Percentiles rank a stretch among this genome's conserved stretches.
phyloP scores from a whole-genome alignment of 1,140 invertebrate species.

The Cyrtorhinus lividipennis region DNA sequence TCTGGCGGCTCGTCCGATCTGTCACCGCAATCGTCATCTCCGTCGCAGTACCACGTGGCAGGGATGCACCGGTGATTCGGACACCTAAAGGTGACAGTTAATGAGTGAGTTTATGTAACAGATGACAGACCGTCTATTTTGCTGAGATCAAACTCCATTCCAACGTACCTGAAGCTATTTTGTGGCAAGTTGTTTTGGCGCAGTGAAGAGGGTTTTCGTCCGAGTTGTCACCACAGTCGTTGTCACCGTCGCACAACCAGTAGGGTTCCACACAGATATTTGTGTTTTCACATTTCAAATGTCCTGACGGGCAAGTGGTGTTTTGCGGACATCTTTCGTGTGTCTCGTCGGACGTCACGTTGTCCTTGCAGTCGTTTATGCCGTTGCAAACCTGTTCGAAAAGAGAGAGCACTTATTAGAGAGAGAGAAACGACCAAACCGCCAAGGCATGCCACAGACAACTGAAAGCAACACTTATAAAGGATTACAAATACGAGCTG shows the following conservation, averaged over 20 bases:
- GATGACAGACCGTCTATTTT: neutral
- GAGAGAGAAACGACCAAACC: too few species aligned
- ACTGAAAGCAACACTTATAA: too few species aligned
- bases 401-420: too few species aligned
- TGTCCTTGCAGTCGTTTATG: conserved; percentile 88
- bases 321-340: conserved; percentile 71
- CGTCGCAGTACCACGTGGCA: conserved; percentile 85
- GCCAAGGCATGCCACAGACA: too few species aligned
- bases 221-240: conserved; percentile 91
- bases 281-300: conserved; percentile 81
- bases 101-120: too few species aligned
- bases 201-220: conserved; percentile 87
- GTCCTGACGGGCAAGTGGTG: conserved; percentile 70
- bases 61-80: conserved; percentile 76
- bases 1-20: conserved; percentile 77
- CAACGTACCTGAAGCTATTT: conserved; percentile 60
- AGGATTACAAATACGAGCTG: too few species aligned
- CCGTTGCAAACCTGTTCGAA: conserved; percentile 66
- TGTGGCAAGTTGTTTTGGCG: conserved; percentile 69
- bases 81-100: conserved; percentile 39
- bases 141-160: too few species aligned
- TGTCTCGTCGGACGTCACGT: conserved; percentile 78
- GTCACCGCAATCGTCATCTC: conserved; percentile 80
- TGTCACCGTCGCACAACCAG: conserved; percentile 86
- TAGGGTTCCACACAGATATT: conserved; percentile 92